These are phyloP conservation scores for Oscheius sp. DNA, from an alignment of 2,888 invertebrate genomes.

Conservation along the genomic window DNA sequence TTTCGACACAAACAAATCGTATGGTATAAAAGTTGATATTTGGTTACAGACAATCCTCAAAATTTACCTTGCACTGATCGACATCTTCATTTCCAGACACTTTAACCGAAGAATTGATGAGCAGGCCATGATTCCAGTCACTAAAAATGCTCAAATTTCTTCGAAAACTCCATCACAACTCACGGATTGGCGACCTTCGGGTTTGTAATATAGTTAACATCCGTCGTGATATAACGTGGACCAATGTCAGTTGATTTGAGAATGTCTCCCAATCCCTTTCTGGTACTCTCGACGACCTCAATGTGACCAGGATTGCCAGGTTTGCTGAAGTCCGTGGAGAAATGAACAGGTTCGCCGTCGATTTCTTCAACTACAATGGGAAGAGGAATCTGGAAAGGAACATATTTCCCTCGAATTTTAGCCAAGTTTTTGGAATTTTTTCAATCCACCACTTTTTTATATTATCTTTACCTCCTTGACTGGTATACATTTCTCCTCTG, in stretches of 20 bases:
- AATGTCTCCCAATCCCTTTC: conserved; percentile 56
- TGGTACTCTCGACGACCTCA: conserved; percentile 51
- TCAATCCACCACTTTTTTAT: no score
- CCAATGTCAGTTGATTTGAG: conserved; percentile 54
- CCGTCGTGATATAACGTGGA: conserved; percentile 55
- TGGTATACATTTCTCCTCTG: conserved; percentile 54
- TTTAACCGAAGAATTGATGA: conserved; percentile 58
- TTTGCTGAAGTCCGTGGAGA: conserved; percentile 60
- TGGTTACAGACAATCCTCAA: no score
- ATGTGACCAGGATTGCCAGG: conserved; percentile 60
- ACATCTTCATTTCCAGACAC: conserved; percentile 48
- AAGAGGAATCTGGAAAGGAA: no score
- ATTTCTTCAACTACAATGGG: conserved; percentile 55
- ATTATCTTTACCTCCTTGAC: not conserved
- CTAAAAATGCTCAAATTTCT: conserved; percentile 16
- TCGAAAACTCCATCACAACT: no score
- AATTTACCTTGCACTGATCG: conserved; percentile 46
- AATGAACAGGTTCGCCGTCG: conserved; percentile 54
- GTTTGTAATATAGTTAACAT: conserved; percentile 62
- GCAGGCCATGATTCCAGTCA: conserved; percentile 62
- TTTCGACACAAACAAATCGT: no score
- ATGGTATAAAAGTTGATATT: no score
- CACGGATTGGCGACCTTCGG: conserved; percentile 60
- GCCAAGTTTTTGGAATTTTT: no score
- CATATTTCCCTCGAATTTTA: no score